Evolutionary conservation across 2,888 invertebrate species (phyloP).

Genomic region (Sericinus montela): DNA sequence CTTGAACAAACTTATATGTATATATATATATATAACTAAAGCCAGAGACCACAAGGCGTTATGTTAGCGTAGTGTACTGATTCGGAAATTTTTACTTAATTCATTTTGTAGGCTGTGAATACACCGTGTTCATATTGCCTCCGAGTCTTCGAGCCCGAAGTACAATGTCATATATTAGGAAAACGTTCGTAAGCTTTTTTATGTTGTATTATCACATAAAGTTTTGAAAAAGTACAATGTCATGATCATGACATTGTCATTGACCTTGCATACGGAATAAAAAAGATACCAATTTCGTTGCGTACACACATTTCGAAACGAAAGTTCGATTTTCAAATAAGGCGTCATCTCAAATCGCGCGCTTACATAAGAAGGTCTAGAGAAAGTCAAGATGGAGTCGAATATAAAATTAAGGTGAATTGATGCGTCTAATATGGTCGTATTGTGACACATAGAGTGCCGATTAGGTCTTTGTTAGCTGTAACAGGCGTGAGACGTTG

Average conservation of each 20-base stretch:
- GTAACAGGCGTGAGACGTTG: constrained; percentile 24
- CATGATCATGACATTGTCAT: constrained; percentile 38
- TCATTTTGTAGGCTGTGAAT: no score
- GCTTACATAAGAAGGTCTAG: constrained; percentile 30
- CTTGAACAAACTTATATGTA: no score
- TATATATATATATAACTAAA: no score
- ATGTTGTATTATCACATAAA: no score
- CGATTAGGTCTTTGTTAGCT: constrained; percentile 36
- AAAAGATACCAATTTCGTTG: constrained; percentile 12
- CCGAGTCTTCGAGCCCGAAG: no score
- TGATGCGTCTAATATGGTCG: constrained; percentile 42
- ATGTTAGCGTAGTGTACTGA: no score
- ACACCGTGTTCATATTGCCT: no score
- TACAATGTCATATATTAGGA: no score
- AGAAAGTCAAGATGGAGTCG: constrained; percentile 32
- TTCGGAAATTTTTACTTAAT: no score
- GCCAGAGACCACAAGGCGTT: no score
- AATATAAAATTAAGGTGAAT: constrained; percentile 44
- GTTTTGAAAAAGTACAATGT: not conserved
- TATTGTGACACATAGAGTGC: constrained; percentile 31
- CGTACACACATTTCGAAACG: constrained; percentile 27
- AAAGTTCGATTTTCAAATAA: constrained; percentile 26
- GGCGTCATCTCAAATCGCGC: constrained; percentile 15
- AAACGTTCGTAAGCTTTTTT: no score
- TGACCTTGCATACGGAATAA: constrained; percentile 52